Evolutionary conservation across 2,113 vertebrate genomes (phyloP), one percentile per base, ranked within the genome.

Genomic region (Platysteira castanea): DNA sequence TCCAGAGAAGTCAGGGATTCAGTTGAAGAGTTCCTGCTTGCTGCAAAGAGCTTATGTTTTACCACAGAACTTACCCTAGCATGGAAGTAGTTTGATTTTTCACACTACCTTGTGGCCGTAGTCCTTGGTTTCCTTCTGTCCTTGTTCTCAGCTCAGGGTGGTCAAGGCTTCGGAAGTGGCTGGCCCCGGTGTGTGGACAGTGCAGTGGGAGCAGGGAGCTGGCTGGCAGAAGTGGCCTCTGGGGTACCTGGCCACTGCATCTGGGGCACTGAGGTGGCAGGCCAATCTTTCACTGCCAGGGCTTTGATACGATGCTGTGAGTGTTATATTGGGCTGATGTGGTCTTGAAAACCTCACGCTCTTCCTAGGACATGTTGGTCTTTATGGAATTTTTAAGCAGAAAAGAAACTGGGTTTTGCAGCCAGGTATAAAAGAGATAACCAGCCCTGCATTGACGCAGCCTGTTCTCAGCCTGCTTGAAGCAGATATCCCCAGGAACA

Each of bases 101-200:
- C 4, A 1, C 19, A 2, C 6, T 65, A 4, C 22, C 28, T 63
- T 17, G 15, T 68, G 63, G 30, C 23, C 24, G 0, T 28, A 24
- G 57, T 23, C 15, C 28, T 56, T 31, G 53, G 7, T 53, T 89
- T 89, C 53, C 33, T 30, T 50, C 33, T 73, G 77, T 46, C 30
- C 67, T 22, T 0, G 0, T 26, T 63, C 31, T 41, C 15, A 2
- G 9, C 54, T 37, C 23, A 1, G 18, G 20, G n/a, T 16, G 54
- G 15, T 14, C 8, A 3, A 0, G 23, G 35, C 47, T 93, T 33
- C 63, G 49, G 44, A 17, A 14, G 33, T 2, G 6, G 24, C 59
- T 54, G 53, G 39, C 41, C 44, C 44, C 0, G 0, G 28, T 5
- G 17, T 15, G 57, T 19, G 31, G 11, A 22, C 26, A 60, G 65